A percentile compares a stretch with the other conserved stretches of the same genome.
Conservation (phyloP, 2,888 invertebrate species). For the Meiosimyza platycephala region DNA sequence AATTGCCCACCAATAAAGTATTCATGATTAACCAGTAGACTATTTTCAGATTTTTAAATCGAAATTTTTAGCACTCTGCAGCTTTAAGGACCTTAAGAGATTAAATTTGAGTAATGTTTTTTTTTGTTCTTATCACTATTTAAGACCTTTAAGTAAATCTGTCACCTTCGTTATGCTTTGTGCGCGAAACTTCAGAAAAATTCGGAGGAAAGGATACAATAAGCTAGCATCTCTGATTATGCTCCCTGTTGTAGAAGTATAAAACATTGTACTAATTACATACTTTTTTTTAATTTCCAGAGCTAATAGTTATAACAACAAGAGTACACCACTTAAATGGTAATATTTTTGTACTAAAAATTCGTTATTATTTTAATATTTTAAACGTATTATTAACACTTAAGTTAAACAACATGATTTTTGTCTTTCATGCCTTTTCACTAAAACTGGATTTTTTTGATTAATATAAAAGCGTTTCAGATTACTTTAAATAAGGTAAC, state of each 20-base stretch:
- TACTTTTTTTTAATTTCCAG: constrained; percentile 45
- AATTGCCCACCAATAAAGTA: too few relatives aligned
- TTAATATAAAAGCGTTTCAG: constrained; percentile 58
- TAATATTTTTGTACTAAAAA: constrained; percentile 46
- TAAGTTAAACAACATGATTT: constrained; percentile 13
- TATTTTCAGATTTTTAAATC: too few relatives aligned
- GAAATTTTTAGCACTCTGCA: too few relatives aligned
- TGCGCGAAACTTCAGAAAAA: too few relatives aligned
- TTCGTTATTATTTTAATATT: constrained; percentile 14
- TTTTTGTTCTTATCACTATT: not conserved
- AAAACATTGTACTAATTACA: too few relatives aligned
- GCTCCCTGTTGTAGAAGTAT: too few relatives aligned
- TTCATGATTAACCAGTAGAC: too few relatives aligned
- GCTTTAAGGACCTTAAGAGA: too few relatives aligned
- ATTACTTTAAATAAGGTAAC: constrained; percentile 62
- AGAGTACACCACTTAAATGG: constrained; percentile 64
- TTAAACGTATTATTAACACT: constrained; percentile 24
- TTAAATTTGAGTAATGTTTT: too few relatives aligned
- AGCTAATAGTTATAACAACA: constrained; percentile 60
- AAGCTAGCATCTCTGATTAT: too few relatives aligned
- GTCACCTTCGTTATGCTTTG: too few relatives aligned
- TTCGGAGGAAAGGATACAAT: too few relatives aligned
- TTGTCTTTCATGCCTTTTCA: constrained; percentile 38
- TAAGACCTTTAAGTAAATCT: not conserved
- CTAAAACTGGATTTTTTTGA: constrained; percentile 43